phyloP scores from a whole-genome alignment of 1,140 invertebrate genomes.

The Euura lappo region DNA sequence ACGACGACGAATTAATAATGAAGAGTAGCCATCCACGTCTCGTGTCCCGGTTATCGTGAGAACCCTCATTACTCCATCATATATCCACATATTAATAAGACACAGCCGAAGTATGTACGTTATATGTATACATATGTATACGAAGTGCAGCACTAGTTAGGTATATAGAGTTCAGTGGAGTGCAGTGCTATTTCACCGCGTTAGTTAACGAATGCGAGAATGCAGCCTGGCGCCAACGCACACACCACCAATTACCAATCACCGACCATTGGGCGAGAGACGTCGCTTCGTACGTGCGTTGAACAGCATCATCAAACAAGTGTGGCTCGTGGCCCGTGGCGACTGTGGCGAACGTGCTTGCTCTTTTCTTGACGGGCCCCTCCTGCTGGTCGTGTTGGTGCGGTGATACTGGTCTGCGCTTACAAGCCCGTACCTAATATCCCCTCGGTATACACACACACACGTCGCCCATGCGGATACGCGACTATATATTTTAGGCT shows the following conservation, averaged over 20 bases:
- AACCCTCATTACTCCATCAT: neutral
- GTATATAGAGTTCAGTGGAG: neutral
- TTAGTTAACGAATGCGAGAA: slow-evolving; percentile 56
- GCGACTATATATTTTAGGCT: no score
- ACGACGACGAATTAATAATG: neutral
- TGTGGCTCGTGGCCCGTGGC: slow-evolving; percentile 5
- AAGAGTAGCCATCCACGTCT: neutral
- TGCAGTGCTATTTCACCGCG: slow-evolving; percentile 17
- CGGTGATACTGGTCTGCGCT: no score
- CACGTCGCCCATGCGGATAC: neutral
- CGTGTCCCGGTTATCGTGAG: neutral
- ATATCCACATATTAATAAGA: neutral
- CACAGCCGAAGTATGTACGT: neutral
- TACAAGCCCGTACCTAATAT: neutral
- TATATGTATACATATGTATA: no score
- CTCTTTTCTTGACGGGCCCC: neutral
- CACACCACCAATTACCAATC: slow-evolving; percentile 24
- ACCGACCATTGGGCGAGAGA: neutral
- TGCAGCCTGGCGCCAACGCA: slow-evolving; percentile 57
- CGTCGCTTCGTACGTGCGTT: neutral
- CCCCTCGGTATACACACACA: neutral
- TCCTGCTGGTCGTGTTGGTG: neutral
- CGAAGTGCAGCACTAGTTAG: no score
- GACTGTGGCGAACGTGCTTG: neutral
- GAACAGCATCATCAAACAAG: neutral